Percentiles rank a stretch among this genome's conserved stretches.
Evolutionary conservation across 37 sponge, comb jelly and placozoan genomes (phyloP).

Genomic region (Halichondria panicea): DNA sequence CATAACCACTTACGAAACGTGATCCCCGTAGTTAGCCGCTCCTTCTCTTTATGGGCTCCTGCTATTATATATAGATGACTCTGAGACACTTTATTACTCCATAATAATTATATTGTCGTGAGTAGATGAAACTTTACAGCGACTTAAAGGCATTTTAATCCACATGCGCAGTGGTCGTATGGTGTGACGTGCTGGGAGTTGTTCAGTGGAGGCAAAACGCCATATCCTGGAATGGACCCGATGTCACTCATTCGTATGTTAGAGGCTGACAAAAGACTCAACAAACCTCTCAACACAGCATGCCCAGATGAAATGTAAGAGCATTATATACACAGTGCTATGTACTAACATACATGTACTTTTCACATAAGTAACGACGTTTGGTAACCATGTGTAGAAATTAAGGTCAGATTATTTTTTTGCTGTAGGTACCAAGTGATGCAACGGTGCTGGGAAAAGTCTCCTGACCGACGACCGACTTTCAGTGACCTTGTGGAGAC

Average conservation of each 20-base stretch:
- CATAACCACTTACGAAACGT: too few species aligned
- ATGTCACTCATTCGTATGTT: not conserved
- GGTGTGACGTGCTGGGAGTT: constrained; percentile 46
- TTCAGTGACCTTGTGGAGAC: constrained; percentile 36
- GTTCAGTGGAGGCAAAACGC: constrained; percentile 29
- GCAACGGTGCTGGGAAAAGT: constrained; percentile 29
- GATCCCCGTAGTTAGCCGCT: not conserved
- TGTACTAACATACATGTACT: too few species aligned
- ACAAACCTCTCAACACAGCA: constrained; percentile 10
- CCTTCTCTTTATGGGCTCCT: not conserved
- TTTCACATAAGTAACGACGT: too few species aligned
- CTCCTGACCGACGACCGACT: constrained; percentile 19
- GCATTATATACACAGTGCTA: too few species aligned
- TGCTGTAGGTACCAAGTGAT: constrained; percentile 36
- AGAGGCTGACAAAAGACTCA: constrained; percentile 1
- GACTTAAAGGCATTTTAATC: not conserved
- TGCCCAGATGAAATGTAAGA: constrained; percentile 32
- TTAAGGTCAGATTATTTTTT: not conserved
- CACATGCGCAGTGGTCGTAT: constrained; percentile 17
- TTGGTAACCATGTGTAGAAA: not conserved
- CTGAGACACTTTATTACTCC: not conserved
- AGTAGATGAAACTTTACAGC: not conserved
- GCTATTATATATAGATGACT: not conserved
- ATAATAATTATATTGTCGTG: not conserved
- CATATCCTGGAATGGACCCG: constrained; percentile 30